A percentile compares a stretch with the other conserved stretches of the same genome.
These are phyloP conservation scores for Sesamia nonagrioides DNA, from an alignment of 1,140 invertebrate genomes.

Conservation along the genomic window DNA sequence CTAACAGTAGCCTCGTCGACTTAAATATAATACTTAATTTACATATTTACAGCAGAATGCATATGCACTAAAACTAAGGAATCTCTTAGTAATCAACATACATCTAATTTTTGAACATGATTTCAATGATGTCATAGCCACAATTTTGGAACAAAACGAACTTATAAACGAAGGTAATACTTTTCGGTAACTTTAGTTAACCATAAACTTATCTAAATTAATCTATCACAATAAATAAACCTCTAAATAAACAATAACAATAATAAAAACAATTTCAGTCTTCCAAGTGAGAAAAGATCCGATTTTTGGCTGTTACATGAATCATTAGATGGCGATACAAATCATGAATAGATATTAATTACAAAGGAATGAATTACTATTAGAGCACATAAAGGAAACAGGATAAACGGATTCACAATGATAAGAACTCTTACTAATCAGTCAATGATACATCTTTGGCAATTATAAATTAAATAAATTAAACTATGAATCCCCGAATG, in stretches of 20 bases:
- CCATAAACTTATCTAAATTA: constrained; percentile 70
- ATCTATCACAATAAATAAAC: constrained; percentile 85
- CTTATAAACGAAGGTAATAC: constrained; percentile 80
- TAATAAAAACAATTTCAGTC: constrained; percentile 81
- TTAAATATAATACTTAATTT: constrained; percentile 58
- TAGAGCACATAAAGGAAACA: constrained; percentile 30
- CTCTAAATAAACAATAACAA: constrained; percentile 80
- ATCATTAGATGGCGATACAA: constrained; percentile 12
- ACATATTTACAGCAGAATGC: constrained; percentile 60
- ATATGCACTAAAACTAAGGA: constrained; percentile 49
- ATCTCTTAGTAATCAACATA: neutral
- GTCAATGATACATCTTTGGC: constrained; percentile 64
- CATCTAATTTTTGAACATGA: constrained; percentile 60
- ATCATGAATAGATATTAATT: constrained; percentile 43
- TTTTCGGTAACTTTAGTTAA: constrained; percentile 86
- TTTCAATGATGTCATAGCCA: constrained; percentile 71
- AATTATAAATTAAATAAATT: constrained; percentile 50
- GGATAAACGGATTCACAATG: constrained; percentile 45
- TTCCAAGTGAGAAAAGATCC: constrained; percentile 71
- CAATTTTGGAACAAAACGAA: constrained; percentile 71
- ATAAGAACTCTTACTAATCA: constrained; percentile 60
- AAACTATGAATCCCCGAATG: constrained; percentile 23
- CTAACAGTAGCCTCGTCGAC: constrained; percentile 73
- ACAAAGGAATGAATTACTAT: constrained; percentile 21
- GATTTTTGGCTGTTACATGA: constrained; percentile 17